phyloP scores from a whole-genome alignment of 2,113 vertebrate species.

The Pongo pygmaeus region DNA sequence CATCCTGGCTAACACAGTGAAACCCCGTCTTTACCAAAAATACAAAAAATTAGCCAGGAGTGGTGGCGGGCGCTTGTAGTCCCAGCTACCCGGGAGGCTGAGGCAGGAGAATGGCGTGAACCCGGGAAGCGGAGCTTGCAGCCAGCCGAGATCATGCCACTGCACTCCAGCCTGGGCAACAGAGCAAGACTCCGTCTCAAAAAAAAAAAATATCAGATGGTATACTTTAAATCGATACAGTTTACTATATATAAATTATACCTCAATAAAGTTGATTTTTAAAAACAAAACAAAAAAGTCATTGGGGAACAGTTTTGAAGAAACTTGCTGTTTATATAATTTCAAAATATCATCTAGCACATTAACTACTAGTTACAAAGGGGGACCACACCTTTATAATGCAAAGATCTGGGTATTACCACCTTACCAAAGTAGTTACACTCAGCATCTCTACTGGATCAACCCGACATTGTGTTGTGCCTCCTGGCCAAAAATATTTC shows the following conservation, averaged over 20 bases:
- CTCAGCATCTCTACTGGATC: neutral
- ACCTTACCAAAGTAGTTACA: neutral
- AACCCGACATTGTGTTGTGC: neutral
- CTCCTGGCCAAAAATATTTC: neutral
- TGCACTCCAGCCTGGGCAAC: too few species aligned
- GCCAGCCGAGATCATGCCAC: too few species aligned
- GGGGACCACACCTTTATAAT: neutral
- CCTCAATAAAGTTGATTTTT: neutral
- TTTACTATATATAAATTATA: neutral
- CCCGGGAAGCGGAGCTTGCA: too few species aligned
- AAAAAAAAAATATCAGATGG: neutral
- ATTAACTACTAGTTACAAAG: neutral
- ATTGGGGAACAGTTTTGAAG: neutral
- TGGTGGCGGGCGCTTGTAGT: too few species aligned
- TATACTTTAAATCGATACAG: neutral
- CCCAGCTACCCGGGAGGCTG: too few species aligned
- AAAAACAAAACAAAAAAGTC: neutral
- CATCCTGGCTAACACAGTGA: too few species aligned
- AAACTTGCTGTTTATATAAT: neutral
- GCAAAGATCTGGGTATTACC: neutral
- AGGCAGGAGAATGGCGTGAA: too few species aligned
- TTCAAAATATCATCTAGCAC: neutral
- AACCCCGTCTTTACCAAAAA: too few species aligned
- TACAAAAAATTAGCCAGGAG: too few species aligned
- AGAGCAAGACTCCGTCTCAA: too few species aligned